A percentile compares a stretch with the other conserved stretches of the same genome.
Conservation (phyloP, 2,888 invertebrate genomes). For the Acrobasis consociella region DNA sequence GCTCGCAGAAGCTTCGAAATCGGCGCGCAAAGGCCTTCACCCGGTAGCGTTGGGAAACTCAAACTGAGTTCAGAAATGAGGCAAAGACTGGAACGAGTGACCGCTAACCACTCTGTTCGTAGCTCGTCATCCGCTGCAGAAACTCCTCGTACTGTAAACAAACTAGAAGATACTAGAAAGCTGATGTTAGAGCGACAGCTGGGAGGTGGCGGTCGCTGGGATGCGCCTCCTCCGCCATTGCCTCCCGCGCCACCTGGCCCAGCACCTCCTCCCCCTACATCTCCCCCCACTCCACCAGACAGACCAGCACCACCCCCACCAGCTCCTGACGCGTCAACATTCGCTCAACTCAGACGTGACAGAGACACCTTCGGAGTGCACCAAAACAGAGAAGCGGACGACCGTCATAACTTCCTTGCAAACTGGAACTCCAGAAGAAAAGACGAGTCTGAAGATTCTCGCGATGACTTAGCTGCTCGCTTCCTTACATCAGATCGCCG, state of each 20-base stretch:
- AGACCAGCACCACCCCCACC: slow-evolving; percentile 85
- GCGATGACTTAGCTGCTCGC: slow-evolving; percentile 70
- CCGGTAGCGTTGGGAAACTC: slow-evolving; percentile 94
- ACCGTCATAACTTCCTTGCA: slow-evolving; percentile 77
- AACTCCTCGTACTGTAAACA: slow-evolving; percentile 88
- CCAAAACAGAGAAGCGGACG: slow-evolving; percentile 84
- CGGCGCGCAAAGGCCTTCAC: slow-evolving; percentile 90
- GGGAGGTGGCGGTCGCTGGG: slow-evolving; percentile 85
- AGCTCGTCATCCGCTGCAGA: slow-evolving; percentile 88
- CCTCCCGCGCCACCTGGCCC: slow-evolving; percentile 84
- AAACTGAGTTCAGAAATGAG: slow-evolving; percentile 96
- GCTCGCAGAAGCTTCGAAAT: slow-evolving; percentile 88
- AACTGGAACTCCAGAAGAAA: slow-evolving; percentile 76
- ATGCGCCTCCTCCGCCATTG: slow-evolving; percentile 86
- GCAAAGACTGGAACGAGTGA: slow-evolving; percentile 93
- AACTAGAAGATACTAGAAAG: slow-evolving; percentile 93
- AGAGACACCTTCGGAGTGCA: slow-evolving; percentile 89
- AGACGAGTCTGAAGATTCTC: slow-evolving; percentile 65
- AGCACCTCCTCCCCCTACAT: slow-evolving; percentile 84
- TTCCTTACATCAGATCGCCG: slow-evolving; percentile 71
- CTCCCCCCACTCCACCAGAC: slow-evolving; percentile 79
- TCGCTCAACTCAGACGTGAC: slow-evolving; percentile 87
- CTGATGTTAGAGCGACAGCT: slow-evolving; percentile 93
- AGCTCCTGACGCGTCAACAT: slow-evolving; percentile 81
- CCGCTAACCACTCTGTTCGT: slow-evolving; percentile 93